phyloP scores from a whole-genome alignment of 2,797 vertebrate genomes.

The Clarias fuscus region DNA sequence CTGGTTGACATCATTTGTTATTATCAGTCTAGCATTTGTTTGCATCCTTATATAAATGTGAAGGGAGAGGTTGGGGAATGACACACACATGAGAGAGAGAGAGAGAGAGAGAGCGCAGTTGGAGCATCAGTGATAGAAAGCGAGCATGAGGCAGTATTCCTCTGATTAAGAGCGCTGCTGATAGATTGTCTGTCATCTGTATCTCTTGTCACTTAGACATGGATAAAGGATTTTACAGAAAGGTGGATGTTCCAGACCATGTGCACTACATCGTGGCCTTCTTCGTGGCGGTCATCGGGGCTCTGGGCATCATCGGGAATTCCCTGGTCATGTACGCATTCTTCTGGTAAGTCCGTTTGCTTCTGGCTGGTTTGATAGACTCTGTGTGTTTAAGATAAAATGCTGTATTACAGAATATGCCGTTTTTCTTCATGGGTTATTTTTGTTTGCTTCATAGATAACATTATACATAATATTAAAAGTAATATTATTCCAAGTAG shows the following conservation, averaged over 20 bases:
- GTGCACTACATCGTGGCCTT: slow-evolving; percentile 77
- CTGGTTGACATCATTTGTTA: slow-evolving; percentile 18
- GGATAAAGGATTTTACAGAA: slow-evolving; percentile 71
- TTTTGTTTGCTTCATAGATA: background rate
- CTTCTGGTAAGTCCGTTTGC: slow-evolving; percentile 67
- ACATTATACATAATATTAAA: too few relatives aligned
- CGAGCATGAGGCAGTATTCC: slow-evolving; percentile 12
- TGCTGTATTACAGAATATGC: too few relatives aligned
- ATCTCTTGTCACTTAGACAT: slow-evolving; percentile 60
- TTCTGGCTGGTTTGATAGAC: background rate
- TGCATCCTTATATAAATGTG: slow-evolving; percentile 45
- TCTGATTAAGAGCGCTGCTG: slow-evolving; percentile 4
- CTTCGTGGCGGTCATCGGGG: slow-evolving; percentile 75
- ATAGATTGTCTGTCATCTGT: background rate
- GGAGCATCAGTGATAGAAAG: slow-evolving; percentile 6
- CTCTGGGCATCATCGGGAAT: slow-evolving; percentile 74
- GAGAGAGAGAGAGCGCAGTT: slow-evolving; percentile 18
- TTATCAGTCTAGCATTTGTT: slow-evolving; percentile 9
- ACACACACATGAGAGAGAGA: background rate
- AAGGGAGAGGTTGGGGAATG: slow-evolving; percentile 28
- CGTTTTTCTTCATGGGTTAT: background rate
- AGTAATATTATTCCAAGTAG: background rate
- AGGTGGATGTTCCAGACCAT: slow-evolving; percentile 73
- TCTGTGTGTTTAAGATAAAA: too few relatives aligned
- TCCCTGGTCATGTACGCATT: slow-evolving; percentile 79